Evolutionary conservation across 2,113 vertebrate species (phyloP), one percentile per base, ranked within the genome.

Genomic region (Oncorhynchus mykiss): DNA sequence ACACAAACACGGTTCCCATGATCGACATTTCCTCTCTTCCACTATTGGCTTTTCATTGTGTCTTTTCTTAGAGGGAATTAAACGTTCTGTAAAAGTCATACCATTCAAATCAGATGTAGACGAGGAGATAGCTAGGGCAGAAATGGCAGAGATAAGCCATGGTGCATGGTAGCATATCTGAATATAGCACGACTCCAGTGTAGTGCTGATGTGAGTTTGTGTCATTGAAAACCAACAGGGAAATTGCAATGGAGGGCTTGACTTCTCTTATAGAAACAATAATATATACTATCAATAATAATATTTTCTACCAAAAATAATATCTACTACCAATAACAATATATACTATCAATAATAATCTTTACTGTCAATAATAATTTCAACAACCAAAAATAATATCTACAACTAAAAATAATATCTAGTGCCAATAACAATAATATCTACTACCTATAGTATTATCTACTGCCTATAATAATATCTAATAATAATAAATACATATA

Each of bases 101-200:
- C 7, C 13, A 25, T 27, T 24, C 22, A 72, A 67, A 78, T 84
- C 45, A 80, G 51, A 80, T 49, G 60, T 72, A n/a, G 25, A 54
- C 39, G 79, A 70, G 75, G 31, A 51, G 57, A 79, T 79, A 16
- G 66, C 71, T 72, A 81, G 83, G 80, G 66, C 18, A 5, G 18
- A 67, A 68, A 84, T 85, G 80, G 66, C 18, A 5, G 18, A 67
- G 68, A 84, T 81, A 82, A 78, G 66, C 45, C 6, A 22, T 48
- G 70, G 73, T n/a, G 45, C 72, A 79, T 5, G 12, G 13, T 2
- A 14, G 34, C 54, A 70, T 39, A 29, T 71, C 57, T 69, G 22
- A 66, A 73, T 76, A 54, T 13, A 22, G 54, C 70, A 72, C 71
- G 70, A 78, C 72, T 80, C 39, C 57, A 79, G 64, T 22, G 16